phyloP scores from a whole-genome alignment of 2,113 vertebrate species.

The Apus apus region DNA sequence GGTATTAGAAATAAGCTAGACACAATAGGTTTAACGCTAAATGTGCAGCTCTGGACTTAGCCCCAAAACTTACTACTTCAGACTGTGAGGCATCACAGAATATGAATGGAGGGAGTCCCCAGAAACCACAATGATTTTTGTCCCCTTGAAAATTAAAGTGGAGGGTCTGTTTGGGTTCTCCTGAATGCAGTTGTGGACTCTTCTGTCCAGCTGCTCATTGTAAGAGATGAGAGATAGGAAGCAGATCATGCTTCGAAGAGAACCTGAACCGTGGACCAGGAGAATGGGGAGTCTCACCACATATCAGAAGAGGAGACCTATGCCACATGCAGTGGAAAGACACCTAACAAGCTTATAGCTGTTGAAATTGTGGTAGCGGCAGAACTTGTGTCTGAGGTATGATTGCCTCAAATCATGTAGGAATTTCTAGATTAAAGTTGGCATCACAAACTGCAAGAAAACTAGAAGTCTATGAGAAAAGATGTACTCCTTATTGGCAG shows the following conservation, averaged over 20 bases:
- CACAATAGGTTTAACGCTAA: background rate
- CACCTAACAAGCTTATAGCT: background rate
- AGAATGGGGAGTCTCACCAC: too few relatives aligned
- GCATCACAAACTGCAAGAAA: background rate
- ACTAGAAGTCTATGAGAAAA: background rate
- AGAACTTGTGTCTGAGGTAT: background rate
- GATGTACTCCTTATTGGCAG: background rate
- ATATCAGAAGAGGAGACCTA: background rate
- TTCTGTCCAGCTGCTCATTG: background rate
- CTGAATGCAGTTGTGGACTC: background rate
- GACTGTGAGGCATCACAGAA: background rate
- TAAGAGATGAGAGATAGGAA: background rate
- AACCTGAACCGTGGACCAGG: background rate
- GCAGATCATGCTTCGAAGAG: background rate
- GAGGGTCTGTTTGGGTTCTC: background rate
- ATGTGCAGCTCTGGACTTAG: background rate
- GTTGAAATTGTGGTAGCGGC: background rate
- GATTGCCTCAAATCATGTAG: background rate
- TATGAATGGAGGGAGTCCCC: background rate
- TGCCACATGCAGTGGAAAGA: background rate
- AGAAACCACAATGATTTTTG: fast-evolving
- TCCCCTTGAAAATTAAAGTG: background rate
- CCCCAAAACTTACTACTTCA: background rate
- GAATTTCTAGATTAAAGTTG: background rate
- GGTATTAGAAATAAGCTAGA: background rate